phyloP scores from a whole-genome alignment of 2,888 invertebrate species.

The Dioctria rufipes region DNA sequence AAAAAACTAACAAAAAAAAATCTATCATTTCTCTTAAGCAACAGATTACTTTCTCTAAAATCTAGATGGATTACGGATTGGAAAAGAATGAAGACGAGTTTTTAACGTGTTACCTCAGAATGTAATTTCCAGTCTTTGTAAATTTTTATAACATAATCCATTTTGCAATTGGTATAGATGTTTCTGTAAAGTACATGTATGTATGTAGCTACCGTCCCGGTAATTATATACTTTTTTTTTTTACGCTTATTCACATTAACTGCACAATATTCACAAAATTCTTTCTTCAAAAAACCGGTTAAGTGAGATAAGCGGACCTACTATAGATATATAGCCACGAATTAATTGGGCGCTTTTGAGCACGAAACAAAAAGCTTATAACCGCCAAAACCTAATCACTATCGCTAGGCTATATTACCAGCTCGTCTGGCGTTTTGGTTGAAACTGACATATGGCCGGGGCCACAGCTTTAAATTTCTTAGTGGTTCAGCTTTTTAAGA shows the following conservation, averaged over 20 bases:
- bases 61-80: neutral
- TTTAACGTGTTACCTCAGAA: conserved; percentile 66
- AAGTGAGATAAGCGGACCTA: neutral
- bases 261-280: conserved; percentile 6
- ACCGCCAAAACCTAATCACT: neutral
- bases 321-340: neutral
- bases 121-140: conserved; percentile 71
- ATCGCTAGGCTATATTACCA: neutral
- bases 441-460: neutral
- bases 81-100: neutral
- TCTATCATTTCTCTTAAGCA: neutral
- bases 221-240: neutral
- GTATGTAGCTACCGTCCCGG: neutral
- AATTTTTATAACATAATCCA: conserved; percentile 71
- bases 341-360: neutral
- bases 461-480: neutral
- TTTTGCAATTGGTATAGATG: conserved; percentile 59
- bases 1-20: neutral
- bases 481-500: neutral
- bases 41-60: neutral
- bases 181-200: conserved; percentile 3
- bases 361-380: neutral
- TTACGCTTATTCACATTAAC: neutral
- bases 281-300: conserved; percentile 13
- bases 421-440: neutral